phyloP scores from a whole-genome alignment of 2,888 invertebrate species.

The Heliconius sara region DNA sequence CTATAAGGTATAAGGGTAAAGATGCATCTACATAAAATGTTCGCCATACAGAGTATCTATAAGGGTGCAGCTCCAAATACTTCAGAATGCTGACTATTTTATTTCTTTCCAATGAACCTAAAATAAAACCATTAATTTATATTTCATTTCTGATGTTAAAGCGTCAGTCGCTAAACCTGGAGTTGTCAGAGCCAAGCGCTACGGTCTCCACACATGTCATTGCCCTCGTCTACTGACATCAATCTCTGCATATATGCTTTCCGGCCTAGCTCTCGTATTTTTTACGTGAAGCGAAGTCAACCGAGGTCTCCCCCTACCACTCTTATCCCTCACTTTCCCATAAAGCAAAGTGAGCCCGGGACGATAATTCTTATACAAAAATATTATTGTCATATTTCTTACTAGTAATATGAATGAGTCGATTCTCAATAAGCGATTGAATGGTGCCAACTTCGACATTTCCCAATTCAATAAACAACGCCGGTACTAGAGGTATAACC shows the following conservation, averaged over 20 bases:
- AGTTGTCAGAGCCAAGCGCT: neutral
- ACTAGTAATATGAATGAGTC: neutral
- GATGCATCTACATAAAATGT: neutral
- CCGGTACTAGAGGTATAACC: neutral
- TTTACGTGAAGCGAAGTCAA: neutral
- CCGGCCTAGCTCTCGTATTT: neutral
- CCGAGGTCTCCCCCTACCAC: neutral
- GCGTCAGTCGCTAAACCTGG: neutral
- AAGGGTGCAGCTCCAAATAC: conserved; percentile 10
- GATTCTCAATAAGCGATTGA: neutral
- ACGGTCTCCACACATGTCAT: neutral
- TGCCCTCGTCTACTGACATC: no score
- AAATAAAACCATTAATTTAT: neutral
- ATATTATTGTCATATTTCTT: neutral
- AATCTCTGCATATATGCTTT: no score
- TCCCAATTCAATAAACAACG: conserved; percentile 1
- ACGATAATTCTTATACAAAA: neutral
- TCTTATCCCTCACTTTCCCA: neutral
- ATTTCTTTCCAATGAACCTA: neutral
- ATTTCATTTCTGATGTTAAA: neutral
- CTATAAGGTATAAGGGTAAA: conserved; percentile 4
- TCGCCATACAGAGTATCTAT: conserved; percentile 1
- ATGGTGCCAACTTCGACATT: neutral
- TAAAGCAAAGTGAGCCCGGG: neutral
- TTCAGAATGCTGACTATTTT: neutral